Evolutionary conservation across 2,797 vertebrate genomes (phyloP).

Genomic region (Octomys mimax): DNA sequence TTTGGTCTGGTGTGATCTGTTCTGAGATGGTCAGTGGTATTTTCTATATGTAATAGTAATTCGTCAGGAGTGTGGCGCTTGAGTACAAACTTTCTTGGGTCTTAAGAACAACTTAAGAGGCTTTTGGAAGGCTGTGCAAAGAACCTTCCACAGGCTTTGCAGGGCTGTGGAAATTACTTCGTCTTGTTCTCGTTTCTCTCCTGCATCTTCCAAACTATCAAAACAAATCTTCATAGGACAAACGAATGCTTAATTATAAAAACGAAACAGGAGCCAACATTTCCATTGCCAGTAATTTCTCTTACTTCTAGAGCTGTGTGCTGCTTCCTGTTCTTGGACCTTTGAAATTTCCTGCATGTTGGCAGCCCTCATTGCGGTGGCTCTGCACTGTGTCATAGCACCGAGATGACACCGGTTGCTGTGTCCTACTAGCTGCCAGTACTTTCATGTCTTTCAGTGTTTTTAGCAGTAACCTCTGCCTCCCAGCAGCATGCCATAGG

Average conservation of each 20-base stretch:
- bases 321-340: background rate
- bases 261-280: background rate
- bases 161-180: background rate
- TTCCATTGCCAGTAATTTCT: background rate
- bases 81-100: background rate
- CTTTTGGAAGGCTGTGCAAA: background rate
- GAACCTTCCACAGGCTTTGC: background rate
- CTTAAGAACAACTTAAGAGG: background rate
- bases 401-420: background rate
- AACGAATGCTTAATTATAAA: background rate
- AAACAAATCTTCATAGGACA: background rate
- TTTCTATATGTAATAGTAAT: conserved; percentile 19
- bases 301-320: background rate
- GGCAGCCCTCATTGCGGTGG: background rate
- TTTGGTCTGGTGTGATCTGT: background rate
- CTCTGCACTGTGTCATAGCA: background rate
- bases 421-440: background rate
- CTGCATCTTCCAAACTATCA: background rate
- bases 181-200: background rate
- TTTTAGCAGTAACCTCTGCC: background rate
- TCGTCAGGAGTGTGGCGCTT: background rate
- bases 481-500: background rate
- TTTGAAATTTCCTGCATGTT: background rate
- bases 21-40: background rate
- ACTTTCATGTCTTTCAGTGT: background rate